These are phyloP conservation scores for Melanotaenia boesemani DNA, from an alignment of 2,797 vertebrate species.

Conservation along the genomic window DNA sequence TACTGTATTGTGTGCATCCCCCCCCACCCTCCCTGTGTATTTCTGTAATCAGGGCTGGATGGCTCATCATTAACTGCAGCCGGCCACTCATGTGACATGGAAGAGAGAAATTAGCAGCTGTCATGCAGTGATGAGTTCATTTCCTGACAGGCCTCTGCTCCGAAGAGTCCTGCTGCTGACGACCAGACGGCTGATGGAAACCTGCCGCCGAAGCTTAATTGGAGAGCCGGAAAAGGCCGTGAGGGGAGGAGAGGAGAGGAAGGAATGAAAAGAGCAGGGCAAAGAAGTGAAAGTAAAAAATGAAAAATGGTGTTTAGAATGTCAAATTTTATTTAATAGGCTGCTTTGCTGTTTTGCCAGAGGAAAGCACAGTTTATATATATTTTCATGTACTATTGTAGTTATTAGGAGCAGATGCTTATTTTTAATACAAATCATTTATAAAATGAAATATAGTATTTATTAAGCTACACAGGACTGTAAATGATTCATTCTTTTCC, in stretches of 20 bases:
- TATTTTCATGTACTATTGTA: not conserved
- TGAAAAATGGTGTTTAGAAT: slow-evolving; percentile 29
- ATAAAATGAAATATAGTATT: not conserved
- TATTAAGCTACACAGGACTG: not conserved
- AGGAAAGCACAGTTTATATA: slow-evolving; percentile 8
- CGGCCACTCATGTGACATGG: slow-evolving; percentile 93
- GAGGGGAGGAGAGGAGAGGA: slow-evolving; percentile 58
- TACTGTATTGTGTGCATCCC: slow-evolving; percentile 47
- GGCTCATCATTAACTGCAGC: slow-evolving; percentile 96
- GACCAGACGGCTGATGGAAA: slow-evolving; percentile 90
- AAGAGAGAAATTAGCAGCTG: slow-evolving; percentile 98
- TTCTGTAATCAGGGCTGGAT: slow-evolving; percentile 91
- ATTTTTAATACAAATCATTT: not conserved
- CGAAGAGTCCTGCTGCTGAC: slow-evolving; percentile 90
- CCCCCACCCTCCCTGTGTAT: slow-evolving; percentile 49
- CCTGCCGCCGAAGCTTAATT: slow-evolving; percentile 90
- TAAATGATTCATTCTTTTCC: not conserved
- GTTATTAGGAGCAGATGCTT: not conserved
- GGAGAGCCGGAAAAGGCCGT: slow-evolving; percentile 87
- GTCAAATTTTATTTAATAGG: not conserved
- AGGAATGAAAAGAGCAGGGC: slow-evolving; percentile 44
- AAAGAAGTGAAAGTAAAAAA: slow-evolving; percentile 37
- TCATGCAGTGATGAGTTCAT: slow-evolving; percentile 96
- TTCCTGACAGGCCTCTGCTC: slow-evolving; percentile 96
- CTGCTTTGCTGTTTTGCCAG: not conserved